Percentiles rank a stretch among this genome's conserved stretches.
Conservation (phyloP, 1,140 invertebrate genomes). For the Drosophila tsacasi region DNA sequence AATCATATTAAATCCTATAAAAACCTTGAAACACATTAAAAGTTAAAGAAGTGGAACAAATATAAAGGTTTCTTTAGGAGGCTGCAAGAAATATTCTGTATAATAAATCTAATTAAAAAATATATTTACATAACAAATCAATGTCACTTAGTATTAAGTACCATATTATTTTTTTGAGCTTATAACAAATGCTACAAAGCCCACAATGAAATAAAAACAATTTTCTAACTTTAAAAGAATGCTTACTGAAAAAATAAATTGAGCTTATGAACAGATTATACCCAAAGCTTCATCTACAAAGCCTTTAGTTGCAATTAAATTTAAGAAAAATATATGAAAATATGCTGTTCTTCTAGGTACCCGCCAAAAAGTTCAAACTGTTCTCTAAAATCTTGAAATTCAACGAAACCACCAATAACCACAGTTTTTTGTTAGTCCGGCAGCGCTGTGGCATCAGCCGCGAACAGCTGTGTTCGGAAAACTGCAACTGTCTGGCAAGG, state of each 20-base stretch:
- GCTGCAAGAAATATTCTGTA: neutral
- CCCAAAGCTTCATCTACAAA: neutral
- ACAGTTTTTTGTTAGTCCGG: neutral
- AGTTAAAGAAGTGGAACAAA: neutral
- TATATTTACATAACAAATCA: no score
- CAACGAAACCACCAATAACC: neutral
- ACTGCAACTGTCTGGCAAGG: conserved; percentile 27
- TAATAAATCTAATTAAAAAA: no score
- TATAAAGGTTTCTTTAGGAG: neutral
- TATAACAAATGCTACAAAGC: no score
- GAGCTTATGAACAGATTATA: neutral
- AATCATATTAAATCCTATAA: neutral
- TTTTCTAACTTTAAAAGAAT: no score
- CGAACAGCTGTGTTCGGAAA: neutral
- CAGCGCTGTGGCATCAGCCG: neutral
- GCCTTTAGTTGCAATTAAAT: neutral
- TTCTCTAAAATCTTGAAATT: neutral
- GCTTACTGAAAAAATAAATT: neutral
- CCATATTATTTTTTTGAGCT: neutral
- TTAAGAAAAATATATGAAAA: neutral
- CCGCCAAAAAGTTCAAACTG: accelerated
- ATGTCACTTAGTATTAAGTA: neutral
- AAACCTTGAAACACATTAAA: neutral
- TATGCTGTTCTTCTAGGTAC: no score
- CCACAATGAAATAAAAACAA: no score